Evolutionary conservation across 2,113 vertebrate species (phyloP).

Genomic region (Toxostoma redivivum): DNA sequence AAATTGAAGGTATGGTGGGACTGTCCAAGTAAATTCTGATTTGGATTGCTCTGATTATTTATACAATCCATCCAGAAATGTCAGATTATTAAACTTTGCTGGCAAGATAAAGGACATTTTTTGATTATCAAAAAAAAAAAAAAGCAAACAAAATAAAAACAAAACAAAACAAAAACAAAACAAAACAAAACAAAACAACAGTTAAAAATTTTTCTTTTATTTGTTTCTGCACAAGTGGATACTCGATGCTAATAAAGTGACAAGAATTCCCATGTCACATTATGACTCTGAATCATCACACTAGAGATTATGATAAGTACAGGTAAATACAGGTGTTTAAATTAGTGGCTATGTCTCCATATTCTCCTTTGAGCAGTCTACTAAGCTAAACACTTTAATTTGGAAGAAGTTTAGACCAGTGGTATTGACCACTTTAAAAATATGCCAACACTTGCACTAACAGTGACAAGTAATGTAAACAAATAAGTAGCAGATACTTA

Average conservation of each 20-base stretch:
- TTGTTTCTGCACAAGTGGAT: neutral
- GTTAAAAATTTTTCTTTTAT: neutral
- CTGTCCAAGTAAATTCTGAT: neutral
- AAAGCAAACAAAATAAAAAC: neutral
- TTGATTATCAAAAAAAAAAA: neutral
- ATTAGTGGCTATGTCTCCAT: neutral
- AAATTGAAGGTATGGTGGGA: neutral
- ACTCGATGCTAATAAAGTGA: neutral
- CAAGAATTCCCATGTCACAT: rapidly evolving
- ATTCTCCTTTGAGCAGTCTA: neutral
- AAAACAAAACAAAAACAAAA: neutral
- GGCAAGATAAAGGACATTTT: neutral
- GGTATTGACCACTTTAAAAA: neutral
- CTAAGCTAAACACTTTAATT: neutral
- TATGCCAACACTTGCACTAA: neutral
- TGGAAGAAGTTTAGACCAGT: neutral
- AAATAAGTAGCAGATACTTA: neutral
- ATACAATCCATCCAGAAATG: neutral
- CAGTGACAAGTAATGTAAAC: neutral
- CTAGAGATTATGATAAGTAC: neutral
- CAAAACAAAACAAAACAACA: rapidly evolving
- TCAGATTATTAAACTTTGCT: neutral
- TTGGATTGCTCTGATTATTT: neutral
- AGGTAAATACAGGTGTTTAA: neutral
- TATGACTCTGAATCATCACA: neutral